Percentiles rank a stretch among this genome's conserved stretches.
These are phyloP conservation scores for Beaufortia kweichowensis DNA, from an alignment of 2,113 vertebrate genomes.

Conservation along the genomic window DNA sequence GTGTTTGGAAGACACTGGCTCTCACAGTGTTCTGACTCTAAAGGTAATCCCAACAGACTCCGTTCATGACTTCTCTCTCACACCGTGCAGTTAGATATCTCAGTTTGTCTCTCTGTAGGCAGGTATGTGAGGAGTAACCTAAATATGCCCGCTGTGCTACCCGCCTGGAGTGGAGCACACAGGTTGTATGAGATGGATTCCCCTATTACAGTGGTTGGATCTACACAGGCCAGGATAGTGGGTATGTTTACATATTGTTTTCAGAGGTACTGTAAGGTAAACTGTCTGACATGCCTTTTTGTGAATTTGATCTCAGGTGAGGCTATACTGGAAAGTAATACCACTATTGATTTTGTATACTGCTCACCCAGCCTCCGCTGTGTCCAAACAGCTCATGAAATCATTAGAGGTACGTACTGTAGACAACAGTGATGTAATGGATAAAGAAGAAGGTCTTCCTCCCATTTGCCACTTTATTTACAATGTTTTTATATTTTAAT, in stretches of 20 bases:
- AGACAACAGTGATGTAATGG: neutral
- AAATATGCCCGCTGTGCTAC: conserved; percentile 92
- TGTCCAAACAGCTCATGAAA: conserved; percentile 93
- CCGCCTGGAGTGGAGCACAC: conserved; percentile 84
- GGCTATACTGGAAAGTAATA: conserved; percentile 88
- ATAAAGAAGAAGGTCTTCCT: too few species aligned
- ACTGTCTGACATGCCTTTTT: conserved; percentile 21
- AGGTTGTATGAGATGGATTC: conserved; percentile 92
- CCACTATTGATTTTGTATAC: conserved; percentile 87
- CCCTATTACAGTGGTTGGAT: conserved; percentile 94
- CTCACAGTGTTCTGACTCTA: conserved; percentile 93
- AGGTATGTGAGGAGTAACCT: conserved; percentile 91
- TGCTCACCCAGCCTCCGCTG: conserved; percentile 95
- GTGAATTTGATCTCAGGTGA: conserved; percentile 78
- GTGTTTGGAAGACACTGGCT: conserved; percentile 98
- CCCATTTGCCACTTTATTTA: too few species aligned
- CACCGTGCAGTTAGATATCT: neutral
- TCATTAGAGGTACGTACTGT: conserved; percentile 84
- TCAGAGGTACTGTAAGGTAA: neutral
- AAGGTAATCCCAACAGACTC: conserved; percentile 76
- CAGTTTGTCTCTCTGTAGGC: conserved; percentile 38
- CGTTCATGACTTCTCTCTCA: neutral
- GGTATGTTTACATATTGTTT: conserved; percentile 57
- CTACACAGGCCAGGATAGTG: conserved; percentile 89
- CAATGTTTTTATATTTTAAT: too few species aligned